These are phyloP conservation scores for Rhinogobius similis DNA, from an alignment of 2,113 vertebrate genomes.

Conservation along the genomic window DNA sequence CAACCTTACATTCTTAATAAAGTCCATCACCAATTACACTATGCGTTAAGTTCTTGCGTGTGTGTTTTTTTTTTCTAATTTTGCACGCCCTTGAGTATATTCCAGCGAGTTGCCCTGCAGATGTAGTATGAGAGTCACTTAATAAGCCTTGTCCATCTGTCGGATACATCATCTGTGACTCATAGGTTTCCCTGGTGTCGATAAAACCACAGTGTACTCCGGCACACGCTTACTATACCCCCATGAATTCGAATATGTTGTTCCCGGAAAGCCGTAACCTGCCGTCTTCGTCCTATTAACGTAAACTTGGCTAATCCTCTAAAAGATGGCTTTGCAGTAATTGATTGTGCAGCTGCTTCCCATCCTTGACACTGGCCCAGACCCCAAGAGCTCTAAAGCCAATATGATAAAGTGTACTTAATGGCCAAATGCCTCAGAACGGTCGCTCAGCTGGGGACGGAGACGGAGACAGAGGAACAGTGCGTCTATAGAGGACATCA, in stretches of 20 bases:
- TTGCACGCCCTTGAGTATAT: not conserved
- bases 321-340: slow-evolving; percentile 35
- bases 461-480: slow-evolving; percentile 70
- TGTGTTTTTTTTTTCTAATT: not conserved
- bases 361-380: slow-evolving; percentile 30
- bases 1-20: no score
- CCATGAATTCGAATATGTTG: slow-evolving; percentile 18
- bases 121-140: slow-evolving; percentile 65
- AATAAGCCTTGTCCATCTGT: slow-evolving; percentile 62
- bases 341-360: slow-evolving; percentile 38
- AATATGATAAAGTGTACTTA: slow-evolving; percentile 31
- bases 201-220: slow-evolving; percentile 10
- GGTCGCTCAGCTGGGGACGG: slow-evolving; percentile 54
- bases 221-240: slow-evolving; percentile 1
- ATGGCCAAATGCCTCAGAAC: slow-evolving; percentile 36
- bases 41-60: not conserved
- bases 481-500: slow-evolving; percentile 71
- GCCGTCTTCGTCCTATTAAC: slow-evolving; percentile 25
- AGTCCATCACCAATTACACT: no score
- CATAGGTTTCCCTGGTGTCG: slow-evolving; percentile 4
- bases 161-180: slow-evolving; percentile 49
- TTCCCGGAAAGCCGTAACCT: slow-evolving; percentile 9
- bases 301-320: slow-evolving; percentile 42
- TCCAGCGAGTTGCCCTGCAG: slow-evolving; percentile 49
- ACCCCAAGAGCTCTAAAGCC: slow-evolving; percentile 36